Evolutionary conservation across 2,888 invertebrate genomes (phyloP).

Genomic region (Pyrochroa serraticornis): DNA sequence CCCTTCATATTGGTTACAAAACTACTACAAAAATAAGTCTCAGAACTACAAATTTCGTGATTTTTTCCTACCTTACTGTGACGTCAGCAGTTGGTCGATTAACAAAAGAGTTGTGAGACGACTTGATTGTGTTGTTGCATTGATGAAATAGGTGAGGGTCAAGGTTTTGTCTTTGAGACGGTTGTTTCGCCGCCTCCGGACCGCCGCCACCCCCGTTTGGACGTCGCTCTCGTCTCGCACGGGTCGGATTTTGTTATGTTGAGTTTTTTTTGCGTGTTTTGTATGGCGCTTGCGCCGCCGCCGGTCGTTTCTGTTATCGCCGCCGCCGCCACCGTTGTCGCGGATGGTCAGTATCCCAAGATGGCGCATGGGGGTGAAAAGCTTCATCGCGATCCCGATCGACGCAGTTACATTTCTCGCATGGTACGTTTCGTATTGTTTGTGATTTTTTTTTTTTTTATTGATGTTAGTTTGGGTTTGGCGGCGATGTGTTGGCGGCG

Average conservation of each 20-base stretch:
- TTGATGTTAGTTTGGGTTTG: neutral
- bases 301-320: slow-evolving; percentile 12
- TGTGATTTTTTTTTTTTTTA: slow-evolving; percentile 7
- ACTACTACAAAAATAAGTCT: too few relatives aligned
- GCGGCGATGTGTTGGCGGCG: neutral
- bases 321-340: slow-evolving; percentile 18
- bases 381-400: slow-evolving; percentile 39
- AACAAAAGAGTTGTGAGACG: neutral
- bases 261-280: too few relatives aligned
- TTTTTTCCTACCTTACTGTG: too few relatives aligned
- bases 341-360: slow-evolving; percentile 46
- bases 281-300: slow-evolving; percentile 8
- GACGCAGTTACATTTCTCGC: slow-evolving; percentile 50
- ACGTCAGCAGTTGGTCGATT: too few relatives aligned
- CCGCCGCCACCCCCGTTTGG: too few relatives aligned
- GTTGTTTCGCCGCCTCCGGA: too few relatives aligned
- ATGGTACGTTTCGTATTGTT: slow-evolving; percentile 46
- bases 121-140: neutral
- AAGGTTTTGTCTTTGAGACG: too few relatives aligned
- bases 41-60: too few relatives aligned
- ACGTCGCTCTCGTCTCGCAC: too few relatives aligned
- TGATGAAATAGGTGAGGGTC: too few relatives aligned
- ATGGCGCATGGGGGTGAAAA: slow-evolving; percentile 52
- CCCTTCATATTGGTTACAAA: too few relatives aligned
- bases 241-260: too few relatives aligned